Base-by-base conservation (phyloP, 2,888 invertebrate species). In the Metacarcinus magister region DNA sequence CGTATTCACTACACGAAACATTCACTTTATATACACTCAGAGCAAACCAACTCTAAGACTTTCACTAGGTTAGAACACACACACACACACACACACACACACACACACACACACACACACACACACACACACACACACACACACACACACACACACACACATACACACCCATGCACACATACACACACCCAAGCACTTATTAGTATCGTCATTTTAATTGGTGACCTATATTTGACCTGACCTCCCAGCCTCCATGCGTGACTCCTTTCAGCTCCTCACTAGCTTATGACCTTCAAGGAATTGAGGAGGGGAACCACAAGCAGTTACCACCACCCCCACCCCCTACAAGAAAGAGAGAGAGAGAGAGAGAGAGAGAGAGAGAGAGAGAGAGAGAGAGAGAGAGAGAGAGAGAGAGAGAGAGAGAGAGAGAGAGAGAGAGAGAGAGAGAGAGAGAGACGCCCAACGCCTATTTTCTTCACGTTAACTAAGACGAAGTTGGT, bases 321-420 rank as follows among this genome's bases (percentile, higher is more conserved):
- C 13, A 23, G 23, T n/a, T n/a, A n/a, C n/a, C n/a, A n/a, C n/a
- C n/a, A n/a, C n/a, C n/a, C n/a, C n/a, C n/a, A n/a, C n/a, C n/a
- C n/a, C n/a, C n/a, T n/a, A n/a, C n/a, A n/a, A n/a, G 60, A 60
- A 19, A 60, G 60, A 60, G 60, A 60, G 60, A 60, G 60, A 60
- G 60, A 60, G 60, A 60, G 60, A 60, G 60, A 60, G 60, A 60
- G 60, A 60, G 60, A 60, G 60, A 60, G 60, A 60, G 60, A 60
- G 60, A 60, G 60, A 60, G 60, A 60, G 60, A 60, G 60, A 60
- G 60, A 60, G 60, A 60, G 60, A 60, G 60, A 60, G 60, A 60
- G 60, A 60, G 60, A 60, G 60, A 60, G 60, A 60, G 60, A 60
- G 60, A 60, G 60, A 60, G 60, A 60, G 16, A 60, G 60, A 60